Conservation (phyloP, 2,888 invertebrate genomes). For the Cordilura impudica region DNA sequence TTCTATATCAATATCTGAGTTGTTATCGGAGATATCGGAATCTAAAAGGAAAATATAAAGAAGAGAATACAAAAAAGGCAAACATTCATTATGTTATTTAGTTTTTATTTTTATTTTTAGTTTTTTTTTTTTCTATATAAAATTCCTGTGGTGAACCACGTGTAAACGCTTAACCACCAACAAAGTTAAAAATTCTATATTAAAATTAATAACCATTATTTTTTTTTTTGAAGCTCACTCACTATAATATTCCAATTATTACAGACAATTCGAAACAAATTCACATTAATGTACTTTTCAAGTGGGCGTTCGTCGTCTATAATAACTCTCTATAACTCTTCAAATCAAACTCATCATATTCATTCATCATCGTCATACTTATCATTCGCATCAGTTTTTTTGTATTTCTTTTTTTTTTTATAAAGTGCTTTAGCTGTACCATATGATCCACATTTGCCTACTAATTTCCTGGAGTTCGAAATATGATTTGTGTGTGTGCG, state of each 20-base stretch:
- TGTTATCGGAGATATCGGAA: slow-evolving; percentile 76
- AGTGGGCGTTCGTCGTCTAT: slow-evolving; percentile 63
- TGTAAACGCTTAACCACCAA: slow-evolving; percentile 68
- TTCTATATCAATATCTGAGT: slow-evolving; percentile 78
- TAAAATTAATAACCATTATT: slow-evolving; percentile 17
- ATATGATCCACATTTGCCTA: slow-evolving; percentile 35
- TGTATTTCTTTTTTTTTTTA: not conserved
- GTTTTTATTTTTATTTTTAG: not conserved
- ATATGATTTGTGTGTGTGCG: too few relatives aligned
- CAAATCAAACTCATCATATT: slow-evolving; percentile 39
- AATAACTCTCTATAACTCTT: slow-evolving; percentile 43
- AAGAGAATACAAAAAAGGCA: not conserved
- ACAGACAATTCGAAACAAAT: slow-evolving; percentile 50
- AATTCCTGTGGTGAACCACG: slow-evolving; percentile 67
- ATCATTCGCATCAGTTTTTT: slow-evolving; percentile 11
- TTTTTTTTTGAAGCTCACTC: slow-evolving; percentile 29
- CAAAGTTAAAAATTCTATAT: slow-evolving; percentile 33
- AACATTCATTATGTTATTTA: not conserved
- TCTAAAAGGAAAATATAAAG: slow-evolving; percentile 66
- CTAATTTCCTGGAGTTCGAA: not conserved
- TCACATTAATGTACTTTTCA: slow-evolving; percentile 52
- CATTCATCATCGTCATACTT: slow-evolving; percentile 14
- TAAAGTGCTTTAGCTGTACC: slow-evolving; percentile 11
- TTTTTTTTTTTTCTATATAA: slow-evolving; percentile 57
- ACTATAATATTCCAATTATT: slow-evolving; percentile 36